Evolutionary conservation across 2,797 vertebrate genomes (phyloP), one percentile per base, ranked within the genome.

Genomic region (Centropyge bicolor): DNA sequence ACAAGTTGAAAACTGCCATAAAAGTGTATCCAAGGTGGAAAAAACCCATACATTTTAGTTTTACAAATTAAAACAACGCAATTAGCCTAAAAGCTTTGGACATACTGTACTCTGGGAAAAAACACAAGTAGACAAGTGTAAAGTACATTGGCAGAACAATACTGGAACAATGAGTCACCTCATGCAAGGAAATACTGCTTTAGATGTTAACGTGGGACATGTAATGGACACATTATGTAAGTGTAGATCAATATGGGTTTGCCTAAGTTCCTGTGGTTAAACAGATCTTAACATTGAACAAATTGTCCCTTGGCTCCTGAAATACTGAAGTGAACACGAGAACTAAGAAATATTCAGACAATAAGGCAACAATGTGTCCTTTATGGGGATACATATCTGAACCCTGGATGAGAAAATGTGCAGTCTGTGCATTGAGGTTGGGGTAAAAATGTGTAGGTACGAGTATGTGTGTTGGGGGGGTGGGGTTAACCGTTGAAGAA

Each of bases 401-500:
- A 85, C 41, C 61, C 14, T 90, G 67, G 75, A 85, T 83, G 74
- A 78, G 78, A 89, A 93, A 90, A 78, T 92, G 90, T 92, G 86
- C 76, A 60, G 86, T 76, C 81, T 79, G 64, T 71, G 59, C 67
- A 83, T 66, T 56, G 71, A 85, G 84, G 80, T 68, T 64, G 27
- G 62, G 61, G 72, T 78, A 84, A 76, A 86, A 84, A 68, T 67
- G 77, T 78, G 48, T 24, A 49, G 61, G 17, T 62, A 64, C 19
- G 1, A 19, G 17, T 57, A 49, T 49, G 66, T 38, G 64, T 73
- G 74, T 60, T 68, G 75, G 67, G 70, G 72, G 74, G 82, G 90
- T 74, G 85, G 86, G 65, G 84, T 87, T 86, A 77, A 83, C 78
- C 74, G 81, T 89, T 89, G 55, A 92, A 91, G 89, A 94, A 93